Evolutionary conservation across 2,888 invertebrate species (phyloP).

Genomic region (Lasioglossum morio): DNA sequence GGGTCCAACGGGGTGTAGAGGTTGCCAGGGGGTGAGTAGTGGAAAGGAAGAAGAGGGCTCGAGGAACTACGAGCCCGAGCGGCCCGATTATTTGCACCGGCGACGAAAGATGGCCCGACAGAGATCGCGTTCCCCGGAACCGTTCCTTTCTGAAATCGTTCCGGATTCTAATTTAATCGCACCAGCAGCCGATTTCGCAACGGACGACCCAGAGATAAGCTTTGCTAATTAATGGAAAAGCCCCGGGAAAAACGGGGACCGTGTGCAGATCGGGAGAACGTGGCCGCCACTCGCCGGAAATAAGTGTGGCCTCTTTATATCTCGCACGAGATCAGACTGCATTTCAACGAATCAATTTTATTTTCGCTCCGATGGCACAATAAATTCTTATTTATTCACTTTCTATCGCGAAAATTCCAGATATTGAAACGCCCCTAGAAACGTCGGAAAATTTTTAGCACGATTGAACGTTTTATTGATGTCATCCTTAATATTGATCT

Average conservation of each 20-base stretch:
- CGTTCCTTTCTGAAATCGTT: conserved; percentile 8
- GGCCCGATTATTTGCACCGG: conserved; percentile 23
- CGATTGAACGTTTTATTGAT: not conserved
- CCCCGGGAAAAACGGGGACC: not conserved
- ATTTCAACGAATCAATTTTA: not conserved
- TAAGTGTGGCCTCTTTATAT: not conserved
- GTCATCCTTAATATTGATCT: not conserved
- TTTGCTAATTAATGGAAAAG: conserved; percentile 4
- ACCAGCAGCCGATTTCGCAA: not conserved
- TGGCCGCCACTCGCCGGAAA: too few relatives aligned
- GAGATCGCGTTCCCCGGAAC: not conserved
- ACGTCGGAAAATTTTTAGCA: not conserved
- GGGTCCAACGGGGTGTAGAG: not conserved
- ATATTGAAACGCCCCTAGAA: not conserved
- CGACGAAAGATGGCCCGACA: conserved; percentile 3
- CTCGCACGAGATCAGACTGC: not conserved
- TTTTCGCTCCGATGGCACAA: not conserved
- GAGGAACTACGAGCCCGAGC: conserved; percentile 17
- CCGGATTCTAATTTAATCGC: conserved; percentile 17
- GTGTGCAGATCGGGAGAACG: not conserved
- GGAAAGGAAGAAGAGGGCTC: not conserved
- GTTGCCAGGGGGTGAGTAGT: not conserved
- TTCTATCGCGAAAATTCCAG: not conserved
- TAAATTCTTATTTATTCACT: too few relatives aligned
- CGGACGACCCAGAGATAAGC: not conserved